Evolutionary conservation across 2,888 invertebrate genomes (phyloP).

Genomic region (Dimorphilus gyrociliatus): DNA sequence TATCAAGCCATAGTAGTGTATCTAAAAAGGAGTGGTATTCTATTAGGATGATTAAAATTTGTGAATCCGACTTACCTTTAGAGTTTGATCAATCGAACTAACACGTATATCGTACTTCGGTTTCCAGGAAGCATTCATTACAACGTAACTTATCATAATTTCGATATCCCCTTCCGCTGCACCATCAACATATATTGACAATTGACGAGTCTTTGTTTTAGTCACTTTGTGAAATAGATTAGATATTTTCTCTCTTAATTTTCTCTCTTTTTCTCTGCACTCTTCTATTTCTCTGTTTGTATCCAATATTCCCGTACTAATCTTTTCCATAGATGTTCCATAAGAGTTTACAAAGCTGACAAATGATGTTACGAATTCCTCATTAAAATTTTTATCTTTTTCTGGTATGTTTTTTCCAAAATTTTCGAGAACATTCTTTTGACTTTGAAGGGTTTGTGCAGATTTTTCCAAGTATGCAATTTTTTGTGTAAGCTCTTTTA

Average conservation of each 20-base stretch:
- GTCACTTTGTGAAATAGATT: too few relatives aligned
- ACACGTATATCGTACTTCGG: constrained; percentile 39
- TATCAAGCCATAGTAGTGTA: constrained; percentile 36
- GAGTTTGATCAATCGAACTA: constrained; percentile 16
- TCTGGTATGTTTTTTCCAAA: too few relatives aligned
- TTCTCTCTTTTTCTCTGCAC: constrained; percentile 7
- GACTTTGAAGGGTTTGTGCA: background rate
- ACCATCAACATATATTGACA: constrained; percentile 27
- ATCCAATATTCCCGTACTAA: background rate
- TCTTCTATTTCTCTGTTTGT: background rate
- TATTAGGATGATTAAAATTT: background rate
- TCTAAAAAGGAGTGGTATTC: constrained; percentile 9
- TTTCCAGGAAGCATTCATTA: constrained; percentile 35
- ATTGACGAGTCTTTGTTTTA: too few relatives aligned
- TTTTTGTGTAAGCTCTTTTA: constrained; percentile 5
- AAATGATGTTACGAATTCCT: too few relatives aligned
- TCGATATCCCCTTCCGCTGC: constrained; percentile 17
- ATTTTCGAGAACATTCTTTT: too few relatives aligned
- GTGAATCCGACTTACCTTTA: constrained; percentile 21
- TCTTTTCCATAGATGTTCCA: too few relatives aligned
- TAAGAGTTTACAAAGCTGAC: too few relatives aligned
- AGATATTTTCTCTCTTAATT: too few relatives aligned
- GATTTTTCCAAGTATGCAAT: constrained; percentile 5
- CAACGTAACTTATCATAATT: constrained; percentile 31
- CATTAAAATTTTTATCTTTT: too few relatives aligned